Conservation (phyloP, 2,113 vertebrate genomes). For the Neolamprologus modestus region DNA sequence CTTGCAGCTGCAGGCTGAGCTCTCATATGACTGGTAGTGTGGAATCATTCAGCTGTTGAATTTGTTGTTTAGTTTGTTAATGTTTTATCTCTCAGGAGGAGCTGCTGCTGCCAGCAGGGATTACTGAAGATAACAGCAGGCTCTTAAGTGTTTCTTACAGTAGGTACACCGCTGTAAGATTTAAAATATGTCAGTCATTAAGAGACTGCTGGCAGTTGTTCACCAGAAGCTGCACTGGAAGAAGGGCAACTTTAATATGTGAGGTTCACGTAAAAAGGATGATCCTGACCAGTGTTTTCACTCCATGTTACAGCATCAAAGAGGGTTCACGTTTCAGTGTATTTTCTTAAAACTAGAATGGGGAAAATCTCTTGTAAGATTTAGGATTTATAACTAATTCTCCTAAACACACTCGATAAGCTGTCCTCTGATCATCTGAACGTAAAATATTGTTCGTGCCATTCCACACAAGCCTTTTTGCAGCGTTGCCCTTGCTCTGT, state of each 20-base stretch:
- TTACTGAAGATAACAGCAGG: neutral
- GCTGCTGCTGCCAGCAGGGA: neutral
- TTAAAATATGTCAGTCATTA: neutral
- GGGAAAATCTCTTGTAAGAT: neutral
- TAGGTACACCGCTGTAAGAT: neutral
- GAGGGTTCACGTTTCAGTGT: neutral
- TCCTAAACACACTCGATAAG: fast-evolving
- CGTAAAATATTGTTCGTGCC: too few relatives aligned
- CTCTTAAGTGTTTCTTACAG: neutral
- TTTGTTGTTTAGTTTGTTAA: neutral
- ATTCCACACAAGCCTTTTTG: neutral
- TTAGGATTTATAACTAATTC: neutral
- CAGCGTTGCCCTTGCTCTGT: neutral
- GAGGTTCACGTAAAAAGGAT: neutral
- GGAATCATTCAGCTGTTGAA: constrained; percentile 2
- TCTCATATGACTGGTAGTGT: neutral
- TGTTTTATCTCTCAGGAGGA: neutral
- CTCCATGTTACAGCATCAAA: neutral
- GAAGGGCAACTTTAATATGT: neutral
- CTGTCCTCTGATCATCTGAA: neutral
- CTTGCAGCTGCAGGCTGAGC: neutral
- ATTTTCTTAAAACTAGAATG: neutral
- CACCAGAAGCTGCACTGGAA: neutral
- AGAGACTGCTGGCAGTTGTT: neutral
- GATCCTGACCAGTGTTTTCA: neutral